A percentile compares a stretch with the other conserved stretches of the same genome.
phyloP scores from a whole-genome alignment of 2,113 vertebrate species.

The Cochlearius cochlearius region DNA sequence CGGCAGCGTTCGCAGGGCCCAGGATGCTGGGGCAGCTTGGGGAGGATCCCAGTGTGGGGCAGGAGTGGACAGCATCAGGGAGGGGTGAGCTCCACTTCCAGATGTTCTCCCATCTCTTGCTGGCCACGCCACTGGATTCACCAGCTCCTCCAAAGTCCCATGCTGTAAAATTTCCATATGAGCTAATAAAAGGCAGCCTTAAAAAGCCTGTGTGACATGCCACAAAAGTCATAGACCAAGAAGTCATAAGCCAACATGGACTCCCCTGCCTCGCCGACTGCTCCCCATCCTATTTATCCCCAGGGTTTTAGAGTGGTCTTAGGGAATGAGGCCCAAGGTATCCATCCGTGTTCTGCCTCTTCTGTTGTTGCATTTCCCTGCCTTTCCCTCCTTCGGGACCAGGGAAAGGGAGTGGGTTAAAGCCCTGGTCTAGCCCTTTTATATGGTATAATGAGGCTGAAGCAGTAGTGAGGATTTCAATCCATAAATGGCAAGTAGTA shows the following conservation, averaged over 20 bases:
- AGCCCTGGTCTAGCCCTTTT: background rate
- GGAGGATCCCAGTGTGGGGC: background rate
- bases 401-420: background rate
- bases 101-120: background rate
- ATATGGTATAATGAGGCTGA: background rate
- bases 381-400: background rate
- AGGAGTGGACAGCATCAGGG: background rate
- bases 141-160: background rate
- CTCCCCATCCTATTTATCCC: background rate
- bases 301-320: background rate
- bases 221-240: background rate
- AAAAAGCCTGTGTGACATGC: background rate
- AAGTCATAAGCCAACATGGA: background rate
- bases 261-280: too few species aligned
- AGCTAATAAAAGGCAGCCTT: background rate
- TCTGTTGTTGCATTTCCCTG: background rate
- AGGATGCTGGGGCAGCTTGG: rapidly evolving
- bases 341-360: background rate
- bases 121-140: rapidly evolving
- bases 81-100: background rate
- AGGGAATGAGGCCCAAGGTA: background rate
- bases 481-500: background rate
- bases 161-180: background rate
- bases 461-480: background rate
- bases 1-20: rapidly evolving